Percentiles rank a stretch among this genome's conserved stretches.
Evolutionary conservation across 2,113 vertebrate species (phyloP).

Genomic region (Myrmecophaga tridactyla): DNA sequence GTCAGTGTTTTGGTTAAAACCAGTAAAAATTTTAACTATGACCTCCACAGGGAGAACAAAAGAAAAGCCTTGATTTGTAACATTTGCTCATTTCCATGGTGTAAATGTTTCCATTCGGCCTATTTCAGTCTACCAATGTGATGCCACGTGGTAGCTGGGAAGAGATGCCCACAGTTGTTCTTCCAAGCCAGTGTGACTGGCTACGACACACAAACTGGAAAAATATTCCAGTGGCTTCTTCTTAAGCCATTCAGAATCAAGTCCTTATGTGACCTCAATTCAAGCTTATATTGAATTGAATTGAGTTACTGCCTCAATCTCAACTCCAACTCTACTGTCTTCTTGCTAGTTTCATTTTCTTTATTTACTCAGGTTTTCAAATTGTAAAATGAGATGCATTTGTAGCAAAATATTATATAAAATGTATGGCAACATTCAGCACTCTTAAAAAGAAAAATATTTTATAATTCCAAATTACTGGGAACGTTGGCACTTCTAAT

Average conservation of each 20-base stretch:
- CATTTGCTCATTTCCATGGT: background rate
- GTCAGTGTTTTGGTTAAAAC: background rate
- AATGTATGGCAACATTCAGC: background rate
- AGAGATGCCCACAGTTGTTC: background rate
- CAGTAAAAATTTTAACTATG: background rate
- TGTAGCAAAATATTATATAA: background rate
- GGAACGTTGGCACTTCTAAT: conserved; percentile 19
- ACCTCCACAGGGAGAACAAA: background rate
- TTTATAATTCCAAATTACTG: conserved; percentile 18
- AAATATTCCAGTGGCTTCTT: background rate
- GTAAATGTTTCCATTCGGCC: background rate
- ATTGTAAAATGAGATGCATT: background rate
- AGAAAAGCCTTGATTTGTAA: background rate
- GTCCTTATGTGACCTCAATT: background rate
- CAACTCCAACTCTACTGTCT: background rate
- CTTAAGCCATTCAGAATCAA: background rate
- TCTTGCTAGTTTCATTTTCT: background rate
- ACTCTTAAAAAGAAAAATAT: background rate
- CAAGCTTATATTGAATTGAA: background rate
- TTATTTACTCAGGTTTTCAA: background rate
- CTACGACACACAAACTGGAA: background rate
- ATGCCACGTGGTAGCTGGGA: background rate
- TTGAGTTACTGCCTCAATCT: background rate
- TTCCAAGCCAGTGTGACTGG: too few relatives aligned
- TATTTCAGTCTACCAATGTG: background rate